phyloP scores from a whole-genome alignment of 2,888 invertebrate species.

The Prosopocoilus inquinatus region DNA sequence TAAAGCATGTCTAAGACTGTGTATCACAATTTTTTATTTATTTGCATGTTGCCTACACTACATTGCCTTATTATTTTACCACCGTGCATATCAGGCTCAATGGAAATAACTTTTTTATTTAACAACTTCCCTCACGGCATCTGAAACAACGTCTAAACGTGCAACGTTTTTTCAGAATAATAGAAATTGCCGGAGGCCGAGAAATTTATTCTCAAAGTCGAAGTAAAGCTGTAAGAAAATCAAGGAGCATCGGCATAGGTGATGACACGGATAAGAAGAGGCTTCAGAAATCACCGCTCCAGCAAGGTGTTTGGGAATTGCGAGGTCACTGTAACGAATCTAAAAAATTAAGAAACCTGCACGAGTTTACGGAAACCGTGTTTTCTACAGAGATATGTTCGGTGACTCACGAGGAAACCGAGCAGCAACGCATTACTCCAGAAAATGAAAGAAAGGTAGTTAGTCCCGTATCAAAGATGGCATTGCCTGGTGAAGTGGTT shows the following conservation, averaged over 20 bases:
- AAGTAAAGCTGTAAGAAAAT: conserved; percentile 73
- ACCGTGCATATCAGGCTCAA: too few relatives aligned
- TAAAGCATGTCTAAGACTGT: conserved; percentile 8
- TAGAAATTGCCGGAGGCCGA: conserved; percentile 77
- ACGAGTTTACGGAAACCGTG: conserved; percentile 61
- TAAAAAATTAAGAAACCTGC: conserved; percentile 48
- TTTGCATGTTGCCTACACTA: conserved; percentile 1
- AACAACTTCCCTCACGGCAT: background rate
- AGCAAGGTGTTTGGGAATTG: conserved; percentile 59
- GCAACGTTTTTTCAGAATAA: conserved; percentile 54
- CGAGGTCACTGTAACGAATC: conserved; percentile 52
- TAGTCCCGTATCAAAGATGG: conserved; percentile 62
- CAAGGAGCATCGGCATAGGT: conserved; percentile 53
- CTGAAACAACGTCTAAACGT: background rate
- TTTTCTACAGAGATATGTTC: conserved; percentile 63
- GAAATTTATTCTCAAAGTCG: conserved; percentile 82
- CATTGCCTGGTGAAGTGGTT: conserved; percentile 72
- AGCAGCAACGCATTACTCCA: conserved; percentile 41
- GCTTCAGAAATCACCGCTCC: conserved; percentile 54
- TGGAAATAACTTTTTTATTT: background rate
- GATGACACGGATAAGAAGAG: conserved; percentile 48
- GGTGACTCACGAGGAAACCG: conserved; percentile 53
- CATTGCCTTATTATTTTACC: too few relatives aligned
- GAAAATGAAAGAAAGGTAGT: conserved; percentile 52
- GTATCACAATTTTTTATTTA: conserved; percentile 4